A percentile compares a stretch with the other conserved stretches of the same genome.
Evolutionary conservation across 2,797 vertebrate species (phyloP).

Genomic region (Danio albolineatus): DNA sequence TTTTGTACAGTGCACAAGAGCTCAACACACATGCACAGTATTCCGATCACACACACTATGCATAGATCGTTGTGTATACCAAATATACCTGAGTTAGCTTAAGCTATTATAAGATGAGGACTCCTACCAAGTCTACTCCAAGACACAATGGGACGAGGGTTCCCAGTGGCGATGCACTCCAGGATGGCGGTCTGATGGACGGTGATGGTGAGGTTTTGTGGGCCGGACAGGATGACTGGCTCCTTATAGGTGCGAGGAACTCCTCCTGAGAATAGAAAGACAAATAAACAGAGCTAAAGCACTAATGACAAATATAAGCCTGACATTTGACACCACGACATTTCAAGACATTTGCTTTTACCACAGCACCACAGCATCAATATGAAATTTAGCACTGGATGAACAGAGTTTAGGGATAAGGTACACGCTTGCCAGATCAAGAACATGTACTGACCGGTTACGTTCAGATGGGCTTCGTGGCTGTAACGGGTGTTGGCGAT

Average conservation of each 20-base stretch:
- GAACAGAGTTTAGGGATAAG: not conserved
- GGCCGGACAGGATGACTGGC: constrained; percentile 81
- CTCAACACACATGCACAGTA: too few species aligned
- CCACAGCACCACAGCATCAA: not conserved
- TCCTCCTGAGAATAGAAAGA: constrained; percentile 56
- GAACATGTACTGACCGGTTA: constrained; percentile 70
- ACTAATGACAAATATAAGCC: constrained; percentile 7
- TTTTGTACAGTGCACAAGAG: too few species aligned
- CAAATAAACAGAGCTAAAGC: constrained; percentile 13
- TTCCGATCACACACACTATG: too few species aligned
- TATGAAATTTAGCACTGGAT: not conserved
- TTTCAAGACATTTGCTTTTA: constrained; percentile 30
- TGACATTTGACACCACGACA: constrained; percentile 29
- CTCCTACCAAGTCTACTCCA: constrained; percentile 81
- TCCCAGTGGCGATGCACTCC: constrained; percentile 81
- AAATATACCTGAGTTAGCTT: too few species aligned
- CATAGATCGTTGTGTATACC: too few species aligned
- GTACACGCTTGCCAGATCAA: constrained; percentile 13
- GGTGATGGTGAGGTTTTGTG: constrained; percentile 81
- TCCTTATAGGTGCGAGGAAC: constrained; percentile 76
- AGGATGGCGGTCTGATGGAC: constrained; percentile 80
- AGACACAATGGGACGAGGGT: constrained; percentile 80
- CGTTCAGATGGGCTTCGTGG: constrained; percentile 76
- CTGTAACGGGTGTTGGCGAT: constrained; percentile 78
- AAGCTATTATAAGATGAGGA: not conserved